Percentiles rank a stretch among this genome's conserved stretches.
Conservation (phyloP, 2,888 invertebrate genomes). For the Acleris literana region DNA sequence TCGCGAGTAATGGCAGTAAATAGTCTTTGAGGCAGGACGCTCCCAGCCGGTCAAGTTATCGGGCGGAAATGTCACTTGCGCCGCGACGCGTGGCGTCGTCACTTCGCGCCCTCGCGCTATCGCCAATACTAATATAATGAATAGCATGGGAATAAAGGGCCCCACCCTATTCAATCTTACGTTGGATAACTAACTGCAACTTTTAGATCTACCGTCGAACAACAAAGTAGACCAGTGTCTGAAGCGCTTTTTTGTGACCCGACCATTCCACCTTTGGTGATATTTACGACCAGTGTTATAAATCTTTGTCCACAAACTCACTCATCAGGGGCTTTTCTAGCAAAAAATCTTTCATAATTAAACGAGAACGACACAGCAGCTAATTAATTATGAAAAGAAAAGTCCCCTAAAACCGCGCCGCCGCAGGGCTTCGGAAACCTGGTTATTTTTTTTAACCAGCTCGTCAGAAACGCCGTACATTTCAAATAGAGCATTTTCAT, state of each 20-base stretch:
- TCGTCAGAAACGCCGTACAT: too few species aligned
- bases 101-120: conserved; percentile 54
- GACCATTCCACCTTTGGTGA: too few species aligned
- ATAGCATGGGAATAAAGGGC: conserved; percentile 1
- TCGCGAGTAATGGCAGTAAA: conserved; percentile 37
- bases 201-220: too few species aligned
- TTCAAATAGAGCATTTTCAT: too few species aligned
- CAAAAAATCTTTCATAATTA: conserved; percentile 9
- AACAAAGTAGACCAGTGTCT: too few species aligned
- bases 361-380: conserved; percentile 2
- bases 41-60: conserved; percentile 56
- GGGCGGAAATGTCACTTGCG: conserved; percentile 76
- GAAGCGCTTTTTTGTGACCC: too few species aligned
- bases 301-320: neutral
- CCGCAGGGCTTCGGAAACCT: too few species aligned
- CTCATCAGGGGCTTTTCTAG: neutral
- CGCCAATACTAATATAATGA: conserved; percentile 4
- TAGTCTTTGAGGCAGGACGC: conserved; percentile 49
- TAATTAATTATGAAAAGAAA: conserved; percentile 22
- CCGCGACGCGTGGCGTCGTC: conserved; percentile 47
- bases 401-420: neutral
- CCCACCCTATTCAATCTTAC: neutral
- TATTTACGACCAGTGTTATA: neutral
- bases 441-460: too few species aligned
- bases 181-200: neutral